phyloP scores from a whole-genome alignment of 2,113 vertebrate genomes.

The Pantherophis guttatus region DNA sequence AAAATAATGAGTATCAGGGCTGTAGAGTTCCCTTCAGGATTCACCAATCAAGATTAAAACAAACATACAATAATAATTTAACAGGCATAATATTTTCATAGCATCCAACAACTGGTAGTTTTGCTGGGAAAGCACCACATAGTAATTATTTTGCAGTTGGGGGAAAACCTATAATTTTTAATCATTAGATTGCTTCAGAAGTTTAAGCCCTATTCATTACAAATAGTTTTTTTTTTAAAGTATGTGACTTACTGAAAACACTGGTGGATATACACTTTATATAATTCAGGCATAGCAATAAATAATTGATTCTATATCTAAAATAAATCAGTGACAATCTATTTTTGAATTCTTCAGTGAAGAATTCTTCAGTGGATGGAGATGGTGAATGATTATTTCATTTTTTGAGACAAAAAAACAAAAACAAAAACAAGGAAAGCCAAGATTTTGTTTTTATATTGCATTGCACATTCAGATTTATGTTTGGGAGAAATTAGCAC shows the following conservation, averaged over 20 bases:
- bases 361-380: not conserved
- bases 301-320: slow-evolving; percentile 37
- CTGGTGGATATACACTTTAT: not conserved
- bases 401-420: not conserved
- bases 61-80: slow-evolving; percentile 23
- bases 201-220: not conserved
- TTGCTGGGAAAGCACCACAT: slow-evolving; percentile 1
- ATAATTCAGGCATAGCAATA: slow-evolving; percentile 38
- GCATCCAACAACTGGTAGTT: not conserved
- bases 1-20: slow-evolving; percentile 12
- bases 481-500: not conserved
- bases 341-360: slow-evolving; percentile 15
- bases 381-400: not conserved
- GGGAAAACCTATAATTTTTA: slow-evolving; percentile 23
- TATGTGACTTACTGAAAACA: not conserved
- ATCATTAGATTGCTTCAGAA: slow-evolving; percentile 9
- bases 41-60: slow-evolving; percentile 4
- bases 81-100: not conserved
- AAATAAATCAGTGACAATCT: slow-evolving; percentile 38
- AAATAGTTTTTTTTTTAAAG: not conserved
- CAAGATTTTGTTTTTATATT: slow-evolving; percentile 32
- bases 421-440: not conserved
- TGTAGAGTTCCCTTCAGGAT: slow-evolving; percentile 12
- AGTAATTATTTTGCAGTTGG: slow-evolving; percentile 20
- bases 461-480: not conserved